phyloP scores from a whole-genome alignment of 2,113 vertebrate species.

The Jaculus jaculus region DNA sequence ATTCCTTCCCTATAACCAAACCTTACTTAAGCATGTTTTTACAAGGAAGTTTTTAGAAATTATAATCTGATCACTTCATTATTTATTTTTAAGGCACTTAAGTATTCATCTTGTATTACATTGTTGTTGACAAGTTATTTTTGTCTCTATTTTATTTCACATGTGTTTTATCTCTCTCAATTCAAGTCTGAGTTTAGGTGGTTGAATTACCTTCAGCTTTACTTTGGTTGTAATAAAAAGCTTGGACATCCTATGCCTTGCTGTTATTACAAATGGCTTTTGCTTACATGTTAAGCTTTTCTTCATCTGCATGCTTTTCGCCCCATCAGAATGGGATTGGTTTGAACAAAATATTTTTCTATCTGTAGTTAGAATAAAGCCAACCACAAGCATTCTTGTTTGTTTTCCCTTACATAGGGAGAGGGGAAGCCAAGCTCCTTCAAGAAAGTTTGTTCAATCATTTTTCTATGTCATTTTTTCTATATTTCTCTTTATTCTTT shows the following conservation, averaged over 20 bases:
- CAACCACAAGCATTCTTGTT: background rate
- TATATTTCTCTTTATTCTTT: background rate
- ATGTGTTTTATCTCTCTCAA: constrained; percentile 72
- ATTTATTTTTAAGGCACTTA: constrained; percentile 72
- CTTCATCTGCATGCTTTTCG: constrained; percentile 16
- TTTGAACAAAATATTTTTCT: constrained; percentile 33
- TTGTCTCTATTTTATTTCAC: constrained; percentile 73
- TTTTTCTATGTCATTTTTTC: background rate
- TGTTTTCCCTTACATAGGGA: background rate
- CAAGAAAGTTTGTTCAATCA: background rate
- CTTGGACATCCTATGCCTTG: background rate
- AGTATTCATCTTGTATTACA: constrained; percentile 70
- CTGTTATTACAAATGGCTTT: background rate
- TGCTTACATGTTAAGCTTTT: constrained; percentile 24
- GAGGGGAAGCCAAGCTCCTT: background rate
- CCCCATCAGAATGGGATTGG: constrained; percentile 7
- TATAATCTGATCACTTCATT: constrained; percentile 64
- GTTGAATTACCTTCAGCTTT: constrained; percentile 49
- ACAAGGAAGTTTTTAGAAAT: constrained; percentile 43
- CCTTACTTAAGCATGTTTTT: constrained; percentile 32
- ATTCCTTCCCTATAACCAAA: background rate
- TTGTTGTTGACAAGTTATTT: constrained; percentile 77
- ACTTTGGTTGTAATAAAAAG: background rate
- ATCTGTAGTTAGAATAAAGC: constrained; percentile 9
- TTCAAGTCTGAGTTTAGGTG: constrained; percentile 57